Conservation (phyloP, 2,797 vertebrate genomes). For the Catharus ustulatus region DNA sequence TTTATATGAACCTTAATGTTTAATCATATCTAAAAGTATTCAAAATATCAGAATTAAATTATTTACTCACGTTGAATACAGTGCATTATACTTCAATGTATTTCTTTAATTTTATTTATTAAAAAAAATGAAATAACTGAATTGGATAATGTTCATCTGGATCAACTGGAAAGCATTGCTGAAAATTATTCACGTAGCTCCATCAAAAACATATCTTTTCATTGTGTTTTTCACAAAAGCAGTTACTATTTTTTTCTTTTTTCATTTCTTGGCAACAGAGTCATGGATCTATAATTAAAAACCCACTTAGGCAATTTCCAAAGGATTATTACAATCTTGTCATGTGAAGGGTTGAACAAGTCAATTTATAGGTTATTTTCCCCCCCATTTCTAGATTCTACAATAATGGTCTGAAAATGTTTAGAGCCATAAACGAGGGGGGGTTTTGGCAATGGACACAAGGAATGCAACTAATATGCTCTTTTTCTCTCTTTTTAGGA, state of each 20-base stretch:
- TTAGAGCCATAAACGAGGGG: neutral
- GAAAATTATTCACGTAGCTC: neutral
- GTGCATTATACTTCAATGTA: neutral
- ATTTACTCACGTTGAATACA: neutral
- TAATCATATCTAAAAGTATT: neutral
- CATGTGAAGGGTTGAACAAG: conserved; percentile 30
- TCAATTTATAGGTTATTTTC: neutral
- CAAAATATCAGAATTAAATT: neutral
- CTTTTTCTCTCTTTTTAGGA: conserved; percentile 82
- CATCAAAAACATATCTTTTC: neutral
- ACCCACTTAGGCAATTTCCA: conserved; percentile 33
- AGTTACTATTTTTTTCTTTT: conserved; percentile 12
- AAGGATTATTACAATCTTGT: conserved; percentile 33
- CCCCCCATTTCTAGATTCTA: neutral
- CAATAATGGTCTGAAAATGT: neutral
- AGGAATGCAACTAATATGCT: neutral
- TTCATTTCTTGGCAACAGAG: conserved; percentile 47
- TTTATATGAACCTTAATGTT: neutral
- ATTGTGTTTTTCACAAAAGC: conserved; percentile 37
- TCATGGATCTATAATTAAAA: conserved; percentile 56
- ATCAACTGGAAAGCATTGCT: neutral
- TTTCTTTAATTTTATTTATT: neutral
- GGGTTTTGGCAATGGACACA: neutral
- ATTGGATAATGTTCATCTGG: neutral
- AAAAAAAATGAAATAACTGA: neutral